These are phyloP conservation scores for Thomomys bottae DNA, from an alignment of 2,113 vertebrate species.

Conservation along the genomic window DNA sequence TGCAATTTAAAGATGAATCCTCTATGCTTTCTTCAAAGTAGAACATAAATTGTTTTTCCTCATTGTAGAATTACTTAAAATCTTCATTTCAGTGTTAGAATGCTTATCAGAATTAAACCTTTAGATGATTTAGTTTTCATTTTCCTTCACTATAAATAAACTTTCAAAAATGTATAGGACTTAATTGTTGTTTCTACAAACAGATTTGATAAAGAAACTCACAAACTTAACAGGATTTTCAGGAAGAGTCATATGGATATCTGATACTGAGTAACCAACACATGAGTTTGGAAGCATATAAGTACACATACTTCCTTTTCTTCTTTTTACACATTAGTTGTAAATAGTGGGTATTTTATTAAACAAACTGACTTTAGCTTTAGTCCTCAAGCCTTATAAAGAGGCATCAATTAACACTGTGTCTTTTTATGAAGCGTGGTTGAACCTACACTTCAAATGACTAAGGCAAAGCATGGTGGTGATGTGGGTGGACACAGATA, in stretches of 20 bases:
- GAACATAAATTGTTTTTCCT: not conserved
- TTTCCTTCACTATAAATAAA: not conserved
- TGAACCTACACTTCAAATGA: not conserved
- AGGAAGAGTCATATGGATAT: not conserved
- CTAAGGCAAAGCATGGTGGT: not conserved
- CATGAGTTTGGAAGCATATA: not conserved
- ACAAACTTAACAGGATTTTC: not conserved
- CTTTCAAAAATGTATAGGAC: not conserved
- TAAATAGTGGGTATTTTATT: not conserved
- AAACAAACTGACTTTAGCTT: not conserved
- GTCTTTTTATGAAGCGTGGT: not conserved
- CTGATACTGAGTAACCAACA: not conserved
- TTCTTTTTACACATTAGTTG: not conserved
- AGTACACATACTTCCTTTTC: not conserved
- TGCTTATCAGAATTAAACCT: constrained; percentile 22
- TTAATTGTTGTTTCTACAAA: not conserved
- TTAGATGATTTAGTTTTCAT: not conserved
- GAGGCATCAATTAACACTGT: not conserved
- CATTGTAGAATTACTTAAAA: not conserved
- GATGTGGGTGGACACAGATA: not conserved
- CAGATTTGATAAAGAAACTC: not conserved
- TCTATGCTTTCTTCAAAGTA: not conserved
- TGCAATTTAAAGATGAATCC: not conserved
- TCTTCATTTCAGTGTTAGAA: not conserved
- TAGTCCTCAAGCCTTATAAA: not conserved